Conservation (phyloP, 1,140 invertebrate species). For the Sycophaga agraensis region DNA sequence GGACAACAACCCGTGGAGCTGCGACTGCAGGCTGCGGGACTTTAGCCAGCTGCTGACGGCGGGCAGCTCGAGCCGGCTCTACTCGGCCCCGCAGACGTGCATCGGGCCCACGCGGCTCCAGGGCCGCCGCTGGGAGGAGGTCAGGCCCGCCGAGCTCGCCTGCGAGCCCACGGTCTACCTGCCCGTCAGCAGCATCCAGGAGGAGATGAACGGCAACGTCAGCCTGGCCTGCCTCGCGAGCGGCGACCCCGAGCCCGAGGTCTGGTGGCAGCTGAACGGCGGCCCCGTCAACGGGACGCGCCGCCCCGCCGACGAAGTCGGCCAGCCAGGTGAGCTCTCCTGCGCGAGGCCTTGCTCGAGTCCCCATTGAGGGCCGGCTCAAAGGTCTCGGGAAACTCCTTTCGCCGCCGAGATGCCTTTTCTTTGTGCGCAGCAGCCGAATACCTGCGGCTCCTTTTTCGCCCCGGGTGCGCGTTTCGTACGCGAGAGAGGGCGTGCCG, state of each 20-base stretch:
- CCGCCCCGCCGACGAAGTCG: conserved; percentile 1
- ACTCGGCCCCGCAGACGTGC: conserved; percentile 68
- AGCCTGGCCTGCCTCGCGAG: conserved; percentile 78
- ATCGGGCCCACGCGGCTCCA: conserved; percentile 62
- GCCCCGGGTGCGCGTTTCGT: too few relatives aligned
- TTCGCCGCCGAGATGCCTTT: too few relatives aligned
- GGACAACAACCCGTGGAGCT: conserved; percentile 86
- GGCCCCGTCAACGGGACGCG: conserved; percentile 42
- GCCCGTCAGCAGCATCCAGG: conserved; percentile 65
- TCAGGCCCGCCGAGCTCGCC: conserved; percentile 70
- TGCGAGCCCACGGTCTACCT: conserved; percentile 70
- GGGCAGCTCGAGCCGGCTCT: conserved; percentile 63
- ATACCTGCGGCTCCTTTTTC: too few relatives aligned
- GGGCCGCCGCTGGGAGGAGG: conserved; percentile 67
- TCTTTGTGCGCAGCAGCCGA: too few relatives aligned
- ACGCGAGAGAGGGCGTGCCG: too few relatives aligned
- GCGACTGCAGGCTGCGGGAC: conserved; percentile 80
- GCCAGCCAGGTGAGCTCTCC: conserved; percentile 14
- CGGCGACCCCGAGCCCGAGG: conserved; percentile 80
- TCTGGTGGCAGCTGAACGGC: conserved; percentile 82
- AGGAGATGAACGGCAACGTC: conserved; percentile 72
- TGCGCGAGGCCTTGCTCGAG: too few relatives aligned
- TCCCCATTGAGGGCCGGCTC: too few relatives aligned
- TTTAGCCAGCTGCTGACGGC: conserved; percentile 78
- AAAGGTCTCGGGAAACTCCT: too few relatives aligned